Percentiles rank a stretch among this genome's conserved stretches.
These are phyloP conservation scores for Cheilosia vernalis DNA, from an alignment of 2,888 invertebrate genomes.

Conservation along the genomic window DNA sequence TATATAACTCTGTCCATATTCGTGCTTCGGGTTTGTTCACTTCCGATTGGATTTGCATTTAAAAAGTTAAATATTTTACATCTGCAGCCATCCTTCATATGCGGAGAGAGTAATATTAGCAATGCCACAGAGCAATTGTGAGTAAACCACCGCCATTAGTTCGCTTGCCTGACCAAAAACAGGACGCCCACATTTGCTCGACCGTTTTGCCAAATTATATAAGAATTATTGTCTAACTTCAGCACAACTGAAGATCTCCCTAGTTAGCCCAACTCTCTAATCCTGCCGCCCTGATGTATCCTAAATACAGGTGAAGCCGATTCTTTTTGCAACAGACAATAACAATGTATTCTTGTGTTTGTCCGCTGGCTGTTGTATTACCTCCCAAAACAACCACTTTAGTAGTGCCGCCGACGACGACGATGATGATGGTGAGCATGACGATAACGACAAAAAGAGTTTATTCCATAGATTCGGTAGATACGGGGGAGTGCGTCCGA, in stretches of 20 bases:
- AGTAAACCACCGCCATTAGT: slow-evolving; percentile 20
- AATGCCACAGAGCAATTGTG: not conserved
- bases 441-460: slow-evolving; percentile 9
- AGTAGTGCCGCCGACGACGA: not conserved
- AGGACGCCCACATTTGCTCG: not conserved
- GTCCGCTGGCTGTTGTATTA: not conserved
- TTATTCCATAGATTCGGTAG: not conserved
- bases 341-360: not conserved
- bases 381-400: not conserved
- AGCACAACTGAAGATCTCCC: not conserved
- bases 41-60: too few species aligned
- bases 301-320: not conserved
- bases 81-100: too few species aligned
- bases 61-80: too few species aligned
- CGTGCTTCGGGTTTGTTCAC: too few species aligned
- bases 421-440: not conserved
- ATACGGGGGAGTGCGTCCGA: not conserved
- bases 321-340: too few species aligned
- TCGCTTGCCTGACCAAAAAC: slow-evolving; percentile 2
- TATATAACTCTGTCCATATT: too few species aligned
- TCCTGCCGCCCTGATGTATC: not conserved
- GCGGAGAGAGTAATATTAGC: not conserved
- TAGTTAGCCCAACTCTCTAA: not conserved
- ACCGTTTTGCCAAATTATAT: not conserved
- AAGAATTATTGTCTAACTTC: not conserved